Percentiles rank a stretch among this genome's conserved stretches.
Conservation (phyloP, 2,113 vertebrate species). For the Acanthochromis polyacanthus region DNA sequence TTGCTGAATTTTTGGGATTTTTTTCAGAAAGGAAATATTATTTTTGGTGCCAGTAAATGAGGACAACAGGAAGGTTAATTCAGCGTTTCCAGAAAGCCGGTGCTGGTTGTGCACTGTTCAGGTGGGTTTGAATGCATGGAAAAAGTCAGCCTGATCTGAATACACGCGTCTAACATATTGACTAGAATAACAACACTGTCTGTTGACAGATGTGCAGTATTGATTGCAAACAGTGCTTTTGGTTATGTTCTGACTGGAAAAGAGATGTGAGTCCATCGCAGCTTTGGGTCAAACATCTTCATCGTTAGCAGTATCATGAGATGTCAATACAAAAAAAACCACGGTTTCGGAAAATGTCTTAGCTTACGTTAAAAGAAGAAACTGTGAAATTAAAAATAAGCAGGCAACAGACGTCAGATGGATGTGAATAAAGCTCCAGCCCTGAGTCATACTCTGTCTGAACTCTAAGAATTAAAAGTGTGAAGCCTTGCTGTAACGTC, state of each 20-base stretch:
- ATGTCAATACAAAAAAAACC: background rate
- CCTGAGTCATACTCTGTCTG: background rate
- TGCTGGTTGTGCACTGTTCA: background rate
- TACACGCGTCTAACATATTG: too few relatives aligned
- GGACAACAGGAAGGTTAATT: background rate
- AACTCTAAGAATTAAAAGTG: slow-evolving; percentile 3
- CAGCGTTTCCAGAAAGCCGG: background rate
- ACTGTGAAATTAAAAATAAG: too few relatives aligned
- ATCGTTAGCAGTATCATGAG: background rate
- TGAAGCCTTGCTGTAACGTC: background rate
- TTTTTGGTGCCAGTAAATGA: too few relatives aligned
- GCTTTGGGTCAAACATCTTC: slow-evolving; percentile 5
- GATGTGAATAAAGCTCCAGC: background rate
- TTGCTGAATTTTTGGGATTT: too few relatives aligned
- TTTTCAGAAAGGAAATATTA: too few relatives aligned
- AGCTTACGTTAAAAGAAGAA: too few relatives aligned
- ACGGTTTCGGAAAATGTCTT: too few relatives aligned
- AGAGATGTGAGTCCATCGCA: background rate
- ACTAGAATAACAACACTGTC: too few relatives aligned
- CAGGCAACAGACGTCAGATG: background rate
- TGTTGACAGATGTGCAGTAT: slow-evolving; percentile 4
- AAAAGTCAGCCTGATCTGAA: background rate
- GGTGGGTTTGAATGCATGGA: background rate
- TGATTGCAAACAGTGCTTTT: slow-evolving; percentile 7
- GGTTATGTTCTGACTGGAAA: slow-evolving; percentile 17